Evolutionary conservation across 2,888 invertebrate species (phyloP), one percentile per base, ranked within the genome.

Genomic region (Meganola albula): DNA sequence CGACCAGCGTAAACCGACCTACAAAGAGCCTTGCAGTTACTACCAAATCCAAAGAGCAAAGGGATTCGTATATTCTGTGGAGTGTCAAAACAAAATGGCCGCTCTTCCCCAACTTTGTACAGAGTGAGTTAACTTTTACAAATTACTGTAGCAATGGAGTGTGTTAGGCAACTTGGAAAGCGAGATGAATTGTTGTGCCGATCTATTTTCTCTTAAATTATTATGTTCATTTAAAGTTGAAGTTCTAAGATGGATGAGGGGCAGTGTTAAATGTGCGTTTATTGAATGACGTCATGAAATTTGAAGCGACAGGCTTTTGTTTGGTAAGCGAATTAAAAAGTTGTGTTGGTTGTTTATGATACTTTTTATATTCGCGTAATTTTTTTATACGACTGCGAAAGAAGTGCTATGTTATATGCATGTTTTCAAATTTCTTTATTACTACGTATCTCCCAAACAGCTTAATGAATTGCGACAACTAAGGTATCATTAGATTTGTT

Each of bases 111-210:
- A 62, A 74, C 64, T 66, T 72, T 48, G 54, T 61, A 61, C 64
- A 51, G 58, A 67, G 61, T 71, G 74, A 71, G 78, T 74, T 80
- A 79, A 80, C 76, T 79, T 77, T 77, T 77, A 83, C 80, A 82
- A 82, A 83, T 83, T 77, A 71, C 76, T 58, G 51, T 61, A 54
- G 62, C 70, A 71, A 77, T 74, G 74, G 71, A 70, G 62, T 59
- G 72, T 76, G 69, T 67, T 69, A 73, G 68, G 66, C 67, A 64
- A 66, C 64, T 69, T 69, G 66, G 59, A 63, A 64, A 69, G 56
- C 46, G 66, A 79, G 80, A 82, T 78, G 67, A 63, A 79, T 80
- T 53, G 74, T 64, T 63, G 52, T 60, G 69, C 66, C 65, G 69
- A 72, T 75, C 77, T 74, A 65, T 68, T 57, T 68, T 59, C 62